Evolutionary conservation across 2,113 vertebrate species (phyloP), one percentile per base, ranked within the genome.

Genomic region (Cynoglossus semilaevis): DNA sequence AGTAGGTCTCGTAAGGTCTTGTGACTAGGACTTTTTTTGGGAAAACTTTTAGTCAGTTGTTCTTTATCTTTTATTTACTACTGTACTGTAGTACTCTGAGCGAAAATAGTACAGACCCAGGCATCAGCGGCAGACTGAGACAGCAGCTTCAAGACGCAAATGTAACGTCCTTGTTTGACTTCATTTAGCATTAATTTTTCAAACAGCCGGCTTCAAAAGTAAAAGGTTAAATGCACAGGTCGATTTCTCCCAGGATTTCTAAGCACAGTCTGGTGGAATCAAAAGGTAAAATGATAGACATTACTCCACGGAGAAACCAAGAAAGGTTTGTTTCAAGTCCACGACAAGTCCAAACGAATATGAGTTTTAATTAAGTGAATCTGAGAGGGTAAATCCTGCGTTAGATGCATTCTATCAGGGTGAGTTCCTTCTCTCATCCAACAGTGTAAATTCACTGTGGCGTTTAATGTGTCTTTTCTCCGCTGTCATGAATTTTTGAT

Each of bases 401-500:
- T 29, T 29, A 29, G 22, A 6, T 29, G 22, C 3, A 29, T 29
- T 29, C 6, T 6, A 29, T 29, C 3, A 29, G 22, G 22, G 22
- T 29, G 22, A 29, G 37, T 2, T 50, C 9, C 16, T 7, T 69
- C 5, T 62, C 36, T 36, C 16, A 5, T 22, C 42, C 53, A 36
- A 43, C 44, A 57, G 50, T 38, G n/a, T 14, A 7, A 49, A 40
- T 61, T 51, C n/a, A 53, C 52, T 43, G 17, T 55, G 59, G 37
- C 76, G 65, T 69, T 77, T 81, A 77, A 77, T 83, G 69, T 63
- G 80, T 82, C 61, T 48, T 71, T 82, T 81, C 74, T 85, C 79
- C 78, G 72, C 76, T 45, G 49, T 75, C 81, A 87, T 84, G 67
- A 85, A 85, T 87, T 80, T 82, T 85, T 85, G 67, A 87, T 84